A percentile compares a stretch with the other conserved stretches of the same genome.
These are phyloP conservation scores for Natrix natrix DNA, from an alignment of 2,797 vertebrate genomes.

Conservation along the genomic window DNA sequence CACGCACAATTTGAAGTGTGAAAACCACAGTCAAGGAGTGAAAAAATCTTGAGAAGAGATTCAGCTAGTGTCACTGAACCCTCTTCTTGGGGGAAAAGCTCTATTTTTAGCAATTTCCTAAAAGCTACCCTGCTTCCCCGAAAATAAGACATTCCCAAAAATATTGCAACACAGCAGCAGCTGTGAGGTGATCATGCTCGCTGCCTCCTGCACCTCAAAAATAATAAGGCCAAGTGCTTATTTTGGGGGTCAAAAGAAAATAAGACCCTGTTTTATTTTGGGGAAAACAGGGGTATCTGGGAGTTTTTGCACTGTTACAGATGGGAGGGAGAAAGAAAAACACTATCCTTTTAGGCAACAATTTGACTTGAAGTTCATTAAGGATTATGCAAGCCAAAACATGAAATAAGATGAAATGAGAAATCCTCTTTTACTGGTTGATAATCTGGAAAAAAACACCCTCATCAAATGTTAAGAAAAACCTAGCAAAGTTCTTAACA, in stretches of 20 bases:
- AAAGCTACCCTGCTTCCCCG: background rate
- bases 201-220: too few relatives aligned
- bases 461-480: background rate
- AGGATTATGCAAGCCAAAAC: background rate
- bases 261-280: too few relatives aligned
- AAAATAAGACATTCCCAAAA: too few relatives aligned
- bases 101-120: background rate
- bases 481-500: slow-evolving; percentile 18
- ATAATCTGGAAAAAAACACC: background rate
- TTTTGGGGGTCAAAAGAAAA: too few relatives aligned
- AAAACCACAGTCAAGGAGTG: background rate
- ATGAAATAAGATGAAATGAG: background rate
- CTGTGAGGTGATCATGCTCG: too few relatives aligned
- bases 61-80: background rate
- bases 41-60: background rate
- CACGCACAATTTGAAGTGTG: background rate
- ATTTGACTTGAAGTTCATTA: background rate
- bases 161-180: too few relatives aligned
- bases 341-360: background rate
- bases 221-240: too few relatives aligned
- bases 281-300: background rate
- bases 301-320: background rate
- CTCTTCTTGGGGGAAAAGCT: background rate
- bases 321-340: background rate
- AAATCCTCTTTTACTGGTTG: background rate